phyloP scores from a whole-genome alignment of 2,888 invertebrate genomes.

The Blomia tropicalis region DNA sequence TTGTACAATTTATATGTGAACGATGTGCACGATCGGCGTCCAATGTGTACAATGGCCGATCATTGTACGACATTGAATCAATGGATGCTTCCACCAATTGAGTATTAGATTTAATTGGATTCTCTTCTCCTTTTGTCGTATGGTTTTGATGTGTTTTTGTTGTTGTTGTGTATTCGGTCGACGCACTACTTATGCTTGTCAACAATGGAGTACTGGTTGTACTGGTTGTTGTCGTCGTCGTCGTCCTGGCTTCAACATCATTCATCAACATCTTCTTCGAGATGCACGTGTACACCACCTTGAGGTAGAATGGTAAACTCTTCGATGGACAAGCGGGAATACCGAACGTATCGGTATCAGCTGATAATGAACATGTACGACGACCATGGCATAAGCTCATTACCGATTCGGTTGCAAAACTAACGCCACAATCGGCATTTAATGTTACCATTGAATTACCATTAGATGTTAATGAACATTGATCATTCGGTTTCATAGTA shows the following conservation, averaged over 20 bases:
- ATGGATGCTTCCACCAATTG: neutral
- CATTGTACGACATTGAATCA: neutral
- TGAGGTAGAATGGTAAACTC: conserved; percentile 31
- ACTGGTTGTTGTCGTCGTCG: conserved; percentile 10
- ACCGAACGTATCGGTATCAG: conserved; percentile 31
- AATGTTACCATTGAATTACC: no score
- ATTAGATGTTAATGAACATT: conserved; percentile 32
- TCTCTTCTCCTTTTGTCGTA: neutral
- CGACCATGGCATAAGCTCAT: conserved; percentile 51
- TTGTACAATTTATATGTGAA: conserved; percentile 17
- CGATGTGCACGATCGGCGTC: no score
- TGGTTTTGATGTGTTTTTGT: neutral
- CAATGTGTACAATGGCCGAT: neutral
- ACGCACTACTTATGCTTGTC: neutral
- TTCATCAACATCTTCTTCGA: conserved; percentile 20
- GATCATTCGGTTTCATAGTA: conserved; percentile 63
- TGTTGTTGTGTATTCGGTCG: neutral
- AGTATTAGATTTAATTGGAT: neutral
- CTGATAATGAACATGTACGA: conserved; percentile 30
- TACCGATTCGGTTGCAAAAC: conserved; percentile 67
- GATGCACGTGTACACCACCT: conserved; percentile 32
- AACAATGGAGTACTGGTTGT: conserved; percentile 14
- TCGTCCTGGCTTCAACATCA: neutral
- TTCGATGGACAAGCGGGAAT: conserved; percentile 29
- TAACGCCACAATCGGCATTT: neutral